Evolutionary conservation across 2,888 invertebrate genomes (phyloP).

Genomic region (Cosmorhoe ocellata): DNA sequence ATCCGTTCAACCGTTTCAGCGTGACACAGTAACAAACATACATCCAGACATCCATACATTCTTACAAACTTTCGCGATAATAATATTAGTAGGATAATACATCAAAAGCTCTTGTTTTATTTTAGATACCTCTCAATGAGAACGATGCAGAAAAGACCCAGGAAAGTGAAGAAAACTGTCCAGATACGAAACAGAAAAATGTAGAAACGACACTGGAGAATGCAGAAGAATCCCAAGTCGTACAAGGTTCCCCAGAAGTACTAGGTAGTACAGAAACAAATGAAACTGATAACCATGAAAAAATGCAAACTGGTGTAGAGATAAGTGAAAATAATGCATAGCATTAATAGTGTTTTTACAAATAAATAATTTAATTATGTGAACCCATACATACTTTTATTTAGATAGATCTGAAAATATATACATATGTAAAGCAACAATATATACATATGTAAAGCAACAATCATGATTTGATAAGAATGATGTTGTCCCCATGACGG

Average conservation of each 20-base stretch:
- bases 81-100: too few species aligned
- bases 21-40: too few species aligned
- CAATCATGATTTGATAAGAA: too few species aligned
- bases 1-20: too few species aligned
- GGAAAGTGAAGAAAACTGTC: conserved; percentile 2
- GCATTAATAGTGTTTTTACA: conserved; percentile 10
- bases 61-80: too few species aligned
- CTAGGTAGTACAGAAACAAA: conserved; percentile 1
- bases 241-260: background rate
- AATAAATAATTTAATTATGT: conserved; percentile 8
- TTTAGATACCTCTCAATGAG: conserved; percentile 3
- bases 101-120: conserved; percentile 1
- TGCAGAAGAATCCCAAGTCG: too few species aligned
- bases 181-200: background rate
- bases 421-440: too few species aligned
- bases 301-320: conserved; percentile 17
- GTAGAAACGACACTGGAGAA: too few species aligned
- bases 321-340: conserved; percentile 20
- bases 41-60: too few species aligned
- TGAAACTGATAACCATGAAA: background rate
- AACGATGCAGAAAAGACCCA: conserved; percentile 1
- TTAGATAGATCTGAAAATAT: too few species aligned
- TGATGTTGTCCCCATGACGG: too few species aligned
- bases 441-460: too few species aligned
- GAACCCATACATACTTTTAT: background rate